Percentiles rank a stretch among this genome's conserved stretches.
Conservation (phyloP, 2,797 vertebrate species). For the Neostethus bicornis region DNA sequence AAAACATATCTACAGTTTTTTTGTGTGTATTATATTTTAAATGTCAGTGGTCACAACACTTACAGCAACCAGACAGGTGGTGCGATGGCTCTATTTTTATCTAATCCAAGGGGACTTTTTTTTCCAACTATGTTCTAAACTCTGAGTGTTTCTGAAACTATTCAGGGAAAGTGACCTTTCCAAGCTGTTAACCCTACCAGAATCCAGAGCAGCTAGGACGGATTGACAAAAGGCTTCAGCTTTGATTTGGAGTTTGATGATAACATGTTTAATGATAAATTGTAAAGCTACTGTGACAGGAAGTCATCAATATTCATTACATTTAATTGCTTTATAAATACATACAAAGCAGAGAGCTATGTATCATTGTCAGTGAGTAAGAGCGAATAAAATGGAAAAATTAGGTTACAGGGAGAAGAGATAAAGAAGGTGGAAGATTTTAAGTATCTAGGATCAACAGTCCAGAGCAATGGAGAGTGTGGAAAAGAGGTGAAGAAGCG, state of each 20-base stretch:
- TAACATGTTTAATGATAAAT: background rate
- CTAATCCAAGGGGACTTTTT: background rate
- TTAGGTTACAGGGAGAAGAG: no score
- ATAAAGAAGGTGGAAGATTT: no score
- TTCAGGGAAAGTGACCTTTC: slow-evolving; percentile 35
- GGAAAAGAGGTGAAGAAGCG: no score
- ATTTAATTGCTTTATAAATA: background rate
- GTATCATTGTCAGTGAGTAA: slow-evolving; percentile 3
- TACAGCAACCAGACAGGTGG: no score
- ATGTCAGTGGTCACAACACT: no score
- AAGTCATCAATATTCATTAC: slow-evolving; percentile 29
- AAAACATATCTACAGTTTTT: no score
- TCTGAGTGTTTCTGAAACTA: slow-evolving; percentile 15
- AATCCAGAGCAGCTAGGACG: slow-evolving; percentile 17
- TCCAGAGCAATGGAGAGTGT: no score
- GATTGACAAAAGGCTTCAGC: slow-evolving; percentile 33
- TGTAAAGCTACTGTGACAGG: slow-evolving; percentile 6
- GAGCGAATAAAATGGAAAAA: no score
- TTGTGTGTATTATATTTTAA: no score
- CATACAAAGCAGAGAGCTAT: background rate
- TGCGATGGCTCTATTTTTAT: no score
- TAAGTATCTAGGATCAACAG: no score
- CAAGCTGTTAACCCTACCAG: slow-evolving; percentile 39
- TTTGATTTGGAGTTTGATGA: slow-evolving; percentile 37
- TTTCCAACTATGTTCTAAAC: slow-evolving; percentile 11